Base-by-base conservation (phyloP, 2,888 invertebrate genomes). In the Stomorhina lunata region DNA sequence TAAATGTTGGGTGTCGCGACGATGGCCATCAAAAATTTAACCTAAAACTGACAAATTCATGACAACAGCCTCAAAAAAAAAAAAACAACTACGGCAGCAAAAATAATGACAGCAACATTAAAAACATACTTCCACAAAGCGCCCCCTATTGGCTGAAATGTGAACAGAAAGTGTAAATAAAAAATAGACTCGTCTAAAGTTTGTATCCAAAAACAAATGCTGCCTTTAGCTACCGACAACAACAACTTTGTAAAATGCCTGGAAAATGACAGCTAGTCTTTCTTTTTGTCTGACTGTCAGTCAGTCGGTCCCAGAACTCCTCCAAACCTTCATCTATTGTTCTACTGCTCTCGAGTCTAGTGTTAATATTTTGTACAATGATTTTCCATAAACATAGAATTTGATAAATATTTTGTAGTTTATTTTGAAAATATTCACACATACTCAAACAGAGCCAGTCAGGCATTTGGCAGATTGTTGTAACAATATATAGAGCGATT, bases 41-140 rank as follows among this genome's bases (percentile, higher is more conserved):
- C 86, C 85, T 83, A 85, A 85, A 85, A 85, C 86, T 86, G 85
- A 85, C 85, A 86, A 80, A 80, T 82, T 85, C 85, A 85, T 84
- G 84, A 83, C 84, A 84, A 79, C 81, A 81, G 76, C 78, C 79
- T 59, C 65, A 75, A 63, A 79, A 75, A 61, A 50, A 55, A 50
- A 20, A 34, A 27, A 48, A 22, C 57, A 79, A 43, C 78, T 32
- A 40, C 77, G 25, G 55, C 48, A 72, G 53, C 76, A 53, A 59
- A 48, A 59, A 55, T 59, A 76, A 81, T 81, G 77, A 77, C 81
- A 81, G 82, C 59, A 79, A 75, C 45, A 66, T 66, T 79, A 79
- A 61, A 66, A 50, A 66, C 69, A 75, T 59, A 57, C 73, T 78
- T 22, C 34, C 15, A 65, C 17, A 45, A 71, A 66, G 79, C 82